A percentile compares a stretch with the other conserved stretches of the same genome.
These are phyloP conservation scores for Scopus umbretta DNA, from an alignment of 2,113 vertebrate species.

Conservation along the genomic window DNA sequence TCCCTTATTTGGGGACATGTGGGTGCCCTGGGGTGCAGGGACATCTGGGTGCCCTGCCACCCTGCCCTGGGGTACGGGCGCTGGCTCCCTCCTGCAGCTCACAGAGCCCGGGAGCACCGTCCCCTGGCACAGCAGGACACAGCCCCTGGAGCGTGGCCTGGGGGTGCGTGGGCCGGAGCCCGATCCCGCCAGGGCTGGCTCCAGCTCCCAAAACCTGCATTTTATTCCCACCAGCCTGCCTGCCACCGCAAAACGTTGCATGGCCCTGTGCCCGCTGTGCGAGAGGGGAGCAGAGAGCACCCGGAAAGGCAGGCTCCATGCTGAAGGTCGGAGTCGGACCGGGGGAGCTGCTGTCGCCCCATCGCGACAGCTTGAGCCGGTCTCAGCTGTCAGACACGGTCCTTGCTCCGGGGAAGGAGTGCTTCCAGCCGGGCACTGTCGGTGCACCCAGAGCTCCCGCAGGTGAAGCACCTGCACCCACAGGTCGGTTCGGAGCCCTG, in stretches of 20 bases:
- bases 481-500: background rate
- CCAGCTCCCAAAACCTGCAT: too few relatives aligned
- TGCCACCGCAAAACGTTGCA: too few relatives aligned
- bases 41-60: too few relatives aligned
- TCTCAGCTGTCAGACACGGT: background rate
- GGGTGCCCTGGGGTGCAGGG: background rate
- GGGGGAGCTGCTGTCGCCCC: rapidly evolving
- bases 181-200: too few relatives aligned
- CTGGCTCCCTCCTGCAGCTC: background rate
- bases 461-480: background rate
- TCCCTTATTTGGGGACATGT: background rate
- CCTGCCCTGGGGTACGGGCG: too few relatives aligned
- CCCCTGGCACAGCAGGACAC: background rate
- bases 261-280: too few relatives aligned
- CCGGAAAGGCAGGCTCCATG: background rate
- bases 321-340: rapidly evolving
- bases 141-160: too few relatives aligned
- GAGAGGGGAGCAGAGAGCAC: too few relatives aligned
- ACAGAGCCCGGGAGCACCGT: background rate
- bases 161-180: too few relatives aligned
- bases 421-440: background rate
- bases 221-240: too few relatives aligned
- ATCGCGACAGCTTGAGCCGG: rapidly evolving
- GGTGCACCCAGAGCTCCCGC: background rate
- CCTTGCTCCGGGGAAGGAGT: rapidly evolving